Conservation (phyloP, 2,888 invertebrate species). For the Julus scandinavius region DNA sequence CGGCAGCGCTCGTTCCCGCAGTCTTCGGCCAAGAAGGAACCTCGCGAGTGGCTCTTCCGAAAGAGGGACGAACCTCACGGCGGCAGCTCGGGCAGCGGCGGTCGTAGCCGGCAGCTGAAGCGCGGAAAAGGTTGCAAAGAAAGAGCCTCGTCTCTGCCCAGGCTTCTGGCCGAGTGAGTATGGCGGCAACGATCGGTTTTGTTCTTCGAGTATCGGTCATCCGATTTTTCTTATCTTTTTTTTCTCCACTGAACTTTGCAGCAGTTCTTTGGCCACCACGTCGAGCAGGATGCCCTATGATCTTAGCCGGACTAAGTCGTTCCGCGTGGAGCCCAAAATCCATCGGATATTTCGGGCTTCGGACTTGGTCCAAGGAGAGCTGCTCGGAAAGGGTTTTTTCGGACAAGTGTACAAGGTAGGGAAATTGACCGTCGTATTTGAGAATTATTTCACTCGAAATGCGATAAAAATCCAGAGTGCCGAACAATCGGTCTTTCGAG, state of each 20-base stretch:
- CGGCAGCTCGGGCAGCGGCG: slow-evolving; percentile 62
- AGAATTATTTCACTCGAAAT: not conserved
- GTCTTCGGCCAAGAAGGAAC: slow-evolving; percentile 63
- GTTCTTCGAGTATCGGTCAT: no score
- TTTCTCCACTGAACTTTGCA: not conserved
- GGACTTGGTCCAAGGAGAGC: slow-evolving; percentile 86
- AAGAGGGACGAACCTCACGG: slow-evolving; percentile 70
- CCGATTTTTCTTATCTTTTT: not conserved
- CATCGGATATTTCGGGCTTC: slow-evolving; percentile 89
- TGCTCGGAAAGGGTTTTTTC: slow-evolving; percentile 93
- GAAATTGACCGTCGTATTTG: not conserved
- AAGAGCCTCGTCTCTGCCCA: slow-evolving; percentile 86
- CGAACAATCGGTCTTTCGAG: no score
- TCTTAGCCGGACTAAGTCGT: slow-evolving; percentile 87
- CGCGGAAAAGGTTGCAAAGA: slow-evolving; percentile 71
- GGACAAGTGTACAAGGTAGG: slow-evolving; percentile 75
- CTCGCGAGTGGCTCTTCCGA: slow-evolving; percentile 61
- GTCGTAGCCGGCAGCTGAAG: slow-evolving; percentile 68
- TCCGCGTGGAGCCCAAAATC: slow-evolving; percentile 76
- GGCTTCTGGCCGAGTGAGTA: slow-evolving; percentile 79
- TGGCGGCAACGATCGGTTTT: no score
- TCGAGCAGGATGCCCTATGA: slow-evolving; percentile 71
- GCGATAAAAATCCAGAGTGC: no score
- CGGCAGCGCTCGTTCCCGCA: slow-evolving; percentile 68
- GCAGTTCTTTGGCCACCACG: slow-evolving; percentile 26